phyloP scores from a whole-genome alignment of 1,140 invertebrate species.

The Anastatus disparis region DNA sequence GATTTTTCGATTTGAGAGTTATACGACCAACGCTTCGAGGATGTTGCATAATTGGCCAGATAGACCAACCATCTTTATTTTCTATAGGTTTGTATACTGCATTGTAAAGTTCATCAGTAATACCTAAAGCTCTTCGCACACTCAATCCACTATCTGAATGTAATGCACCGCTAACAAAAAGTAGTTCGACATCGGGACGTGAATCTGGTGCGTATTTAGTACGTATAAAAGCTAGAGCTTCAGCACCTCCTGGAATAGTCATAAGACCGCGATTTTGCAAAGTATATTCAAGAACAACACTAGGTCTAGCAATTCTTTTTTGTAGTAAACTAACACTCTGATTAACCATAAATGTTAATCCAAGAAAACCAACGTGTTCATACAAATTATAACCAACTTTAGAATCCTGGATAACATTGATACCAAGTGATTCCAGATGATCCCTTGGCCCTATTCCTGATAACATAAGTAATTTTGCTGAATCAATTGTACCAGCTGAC shows the following conservation, averaged over 20 bases:
- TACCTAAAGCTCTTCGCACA: constrained; percentile 67
- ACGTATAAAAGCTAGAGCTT: constrained; percentile 66
- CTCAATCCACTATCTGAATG: constrained; percentile 74
- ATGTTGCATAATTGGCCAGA: constrained; percentile 78
- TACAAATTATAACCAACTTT: constrained; percentile 78
- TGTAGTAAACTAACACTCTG: constrained; percentile 54
- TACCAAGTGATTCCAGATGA: constrained; percentile 75
- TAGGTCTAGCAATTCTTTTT: constrained; percentile 42
- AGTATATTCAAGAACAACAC: constrained; percentile 58
- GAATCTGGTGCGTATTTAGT: constrained; percentile 66
- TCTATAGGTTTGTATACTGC: constrained; percentile 70
- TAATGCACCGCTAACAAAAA: constrained; percentile 65
- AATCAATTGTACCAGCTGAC: constrained; percentile 76
- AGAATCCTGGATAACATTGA: constrained; percentile 74
- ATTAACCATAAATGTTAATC: constrained; percentile 70
- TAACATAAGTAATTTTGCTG: constrained; percentile 77
- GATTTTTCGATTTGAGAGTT: constrained; percentile 75
- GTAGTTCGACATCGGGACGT: constrained; percentile 70
- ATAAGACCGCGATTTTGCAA: constrained; percentile 63
- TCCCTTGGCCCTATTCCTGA: constrained; percentile 79
- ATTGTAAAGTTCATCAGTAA: constrained; percentile 71
- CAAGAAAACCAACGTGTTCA: constrained; percentile 79
- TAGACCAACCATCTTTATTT: constrained; percentile 72
- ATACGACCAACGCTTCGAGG: constrained; percentile 80
- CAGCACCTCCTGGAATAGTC: constrained; percentile 66